Percentiles rank a stretch among this genome's conserved stretches.
These are phyloP conservation scores for Sepiola atlantica DNA, from an alignment of 2,888 invertebrate genomes.

Conservation along the genomic window DNA sequence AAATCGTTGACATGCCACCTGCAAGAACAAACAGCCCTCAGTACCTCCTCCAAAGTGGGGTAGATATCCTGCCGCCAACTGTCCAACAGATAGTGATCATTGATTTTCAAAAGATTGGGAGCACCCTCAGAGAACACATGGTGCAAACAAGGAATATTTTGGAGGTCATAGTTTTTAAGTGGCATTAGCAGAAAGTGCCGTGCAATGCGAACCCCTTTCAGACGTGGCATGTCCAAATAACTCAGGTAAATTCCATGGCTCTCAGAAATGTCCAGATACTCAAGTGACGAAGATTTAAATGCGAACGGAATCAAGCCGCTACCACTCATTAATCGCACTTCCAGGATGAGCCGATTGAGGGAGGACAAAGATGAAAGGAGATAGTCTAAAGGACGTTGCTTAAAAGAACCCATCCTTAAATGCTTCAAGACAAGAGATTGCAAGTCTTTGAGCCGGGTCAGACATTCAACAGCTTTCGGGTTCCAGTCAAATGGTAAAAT, in stretches of 20 bases:
- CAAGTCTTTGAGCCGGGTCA: constrained; percentile 65
- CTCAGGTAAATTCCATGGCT: constrained; percentile 71
- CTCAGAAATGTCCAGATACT: constrained; percentile 71
- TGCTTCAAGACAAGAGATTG: constrained; percentile 69
- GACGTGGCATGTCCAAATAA: constrained; percentile 63
- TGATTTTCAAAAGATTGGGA: constrained; percentile 66
- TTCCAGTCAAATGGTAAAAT: constrained; percentile 74
- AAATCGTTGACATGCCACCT: constrained; percentile 61
- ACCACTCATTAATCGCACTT: constrained; percentile 72
- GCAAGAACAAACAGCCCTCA: constrained; percentile 69
- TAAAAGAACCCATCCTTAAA: constrained; percentile 68
- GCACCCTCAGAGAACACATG: constrained; percentile 67
- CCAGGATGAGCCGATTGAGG: constrained; percentile 66
- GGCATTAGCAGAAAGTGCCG: constrained; percentile 70
- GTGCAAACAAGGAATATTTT: constrained; percentile 69
- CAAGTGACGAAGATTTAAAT: constrained; percentile 64
- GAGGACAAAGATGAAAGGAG: constrained; percentile 60
- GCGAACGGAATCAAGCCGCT: constrained; percentile 65
- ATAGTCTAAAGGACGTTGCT: constrained; percentile 64
- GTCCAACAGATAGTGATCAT: constrained; percentile 65
- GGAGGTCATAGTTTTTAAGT: constrained; percentile 60
- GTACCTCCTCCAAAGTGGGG: constrained; percentile 64
- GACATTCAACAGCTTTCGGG: constrained; percentile 64
- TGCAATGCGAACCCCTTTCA: constrained; percentile 67
- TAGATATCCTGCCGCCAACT: constrained; percentile 63